Evolutionary conservation across 2,888 invertebrate species (phyloP).

Genomic region (Drosophila affinis): DNA sequence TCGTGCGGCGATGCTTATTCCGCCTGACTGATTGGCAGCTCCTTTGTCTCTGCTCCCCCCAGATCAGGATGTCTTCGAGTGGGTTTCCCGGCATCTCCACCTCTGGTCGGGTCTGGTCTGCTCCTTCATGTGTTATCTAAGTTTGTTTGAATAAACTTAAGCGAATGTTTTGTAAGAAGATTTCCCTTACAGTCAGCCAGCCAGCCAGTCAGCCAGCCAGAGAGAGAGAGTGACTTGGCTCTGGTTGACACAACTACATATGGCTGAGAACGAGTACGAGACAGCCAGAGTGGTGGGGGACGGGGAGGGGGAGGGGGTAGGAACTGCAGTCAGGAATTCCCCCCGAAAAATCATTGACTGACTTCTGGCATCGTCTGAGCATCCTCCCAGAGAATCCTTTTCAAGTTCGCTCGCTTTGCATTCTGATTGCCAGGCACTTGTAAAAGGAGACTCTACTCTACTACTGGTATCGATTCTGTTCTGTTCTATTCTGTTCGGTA

Average conservation of each 20-base stretch:
- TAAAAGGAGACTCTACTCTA: conserved; percentile 12
- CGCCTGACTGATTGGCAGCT: conserved; percentile 76
- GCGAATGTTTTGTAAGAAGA: conserved; percentile 80
- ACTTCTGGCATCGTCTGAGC: conserved; percentile 44
- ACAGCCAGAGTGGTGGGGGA: neutral
- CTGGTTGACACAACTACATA: conserved; percentile 64
- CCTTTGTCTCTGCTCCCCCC: conserved; percentile 72
- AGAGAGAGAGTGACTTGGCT: conserved; percentile 45
- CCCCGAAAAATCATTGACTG: conserved; percentile 57
- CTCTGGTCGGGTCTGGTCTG: conserved; percentile 1
- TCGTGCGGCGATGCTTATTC: conserved; percentile 78
- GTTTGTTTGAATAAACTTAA: conserved; percentile 81
- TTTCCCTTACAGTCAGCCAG: conserved; percentile 69
- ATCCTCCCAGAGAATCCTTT: conserved; percentile 41
- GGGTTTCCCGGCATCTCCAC: neutral
- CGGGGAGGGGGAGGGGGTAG: neutral
- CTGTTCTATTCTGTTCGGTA: conserved; percentile 19
- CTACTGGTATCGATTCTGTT: neutral
- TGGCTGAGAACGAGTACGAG: conserved; percentile 16
- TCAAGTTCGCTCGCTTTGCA: conserved; percentile 72
- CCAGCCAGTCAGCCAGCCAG: no score
- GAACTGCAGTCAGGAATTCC: conserved; percentile 15
- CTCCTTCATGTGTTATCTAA: conserved; percentile 71
- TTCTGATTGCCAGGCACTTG: conserved; percentile 48
- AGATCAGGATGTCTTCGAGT: conserved; percentile 19